Percentiles rank a stretch among this genome's conserved stretches.
phyloP scores from a whole-genome alignment of 2,888 invertebrate genomes.

The Drosophila anomelani region DNA sequence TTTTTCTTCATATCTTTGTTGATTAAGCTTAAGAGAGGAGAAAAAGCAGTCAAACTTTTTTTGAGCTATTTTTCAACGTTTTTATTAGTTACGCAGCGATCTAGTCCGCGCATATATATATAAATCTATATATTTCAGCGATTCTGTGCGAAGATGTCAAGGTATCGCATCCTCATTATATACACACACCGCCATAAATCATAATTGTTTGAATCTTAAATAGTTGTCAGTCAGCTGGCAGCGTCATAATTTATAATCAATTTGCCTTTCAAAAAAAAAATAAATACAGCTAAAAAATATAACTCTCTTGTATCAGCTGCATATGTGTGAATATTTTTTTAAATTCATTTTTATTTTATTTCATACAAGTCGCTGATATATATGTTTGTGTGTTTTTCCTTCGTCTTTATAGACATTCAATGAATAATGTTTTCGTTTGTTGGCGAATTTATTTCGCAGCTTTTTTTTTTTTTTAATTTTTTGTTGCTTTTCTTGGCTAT shows the following conservation, averaged over 20 bases:
- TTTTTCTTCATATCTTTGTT: slow-evolving; percentile 37
- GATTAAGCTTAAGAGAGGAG: slow-evolving; percentile 56
- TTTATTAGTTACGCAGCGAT: slow-evolving; percentile 38
- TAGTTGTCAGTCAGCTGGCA: slow-evolving; percentile 72
- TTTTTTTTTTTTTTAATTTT: slow-evolving; percentile 13
- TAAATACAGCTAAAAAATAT: slow-evolving; percentile 38
- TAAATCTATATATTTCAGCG: slow-evolving; percentile 17
- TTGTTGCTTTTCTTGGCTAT: slow-evolving; percentile 47
- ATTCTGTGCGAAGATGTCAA: slow-evolving; percentile 42
- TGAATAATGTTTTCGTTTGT: slow-evolving; percentile 80
- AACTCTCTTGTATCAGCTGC: slow-evolving; percentile 62
- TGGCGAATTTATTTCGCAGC: slow-evolving; percentile 49
- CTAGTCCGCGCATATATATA: slow-evolving; percentile 29
- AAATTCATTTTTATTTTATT: slow-evolving; percentile 46
- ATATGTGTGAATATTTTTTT: slow-evolving; percentile 23
- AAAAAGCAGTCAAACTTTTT: slow-evolving; percentile 26
- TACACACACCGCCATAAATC: slow-evolving; percentile 61
- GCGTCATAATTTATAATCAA: slow-evolving; percentile 79
- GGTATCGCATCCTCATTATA: slow-evolving; percentile 53
- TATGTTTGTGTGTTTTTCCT: slow-evolving; percentile 48
- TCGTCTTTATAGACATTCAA: slow-evolving; percentile 77
- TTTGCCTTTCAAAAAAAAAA: slow-evolving; percentile 63
- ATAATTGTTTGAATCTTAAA: slow-evolving; percentile 71
- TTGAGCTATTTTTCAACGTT: slow-evolving; percentile 38
- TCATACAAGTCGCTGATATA: slow-evolving; percentile 34